These are phyloP conservation scores for Zaprionus lineosus DNA, from an alignment of 2,888 invertebrate genomes.

Conservation along the genomic window DNA sequence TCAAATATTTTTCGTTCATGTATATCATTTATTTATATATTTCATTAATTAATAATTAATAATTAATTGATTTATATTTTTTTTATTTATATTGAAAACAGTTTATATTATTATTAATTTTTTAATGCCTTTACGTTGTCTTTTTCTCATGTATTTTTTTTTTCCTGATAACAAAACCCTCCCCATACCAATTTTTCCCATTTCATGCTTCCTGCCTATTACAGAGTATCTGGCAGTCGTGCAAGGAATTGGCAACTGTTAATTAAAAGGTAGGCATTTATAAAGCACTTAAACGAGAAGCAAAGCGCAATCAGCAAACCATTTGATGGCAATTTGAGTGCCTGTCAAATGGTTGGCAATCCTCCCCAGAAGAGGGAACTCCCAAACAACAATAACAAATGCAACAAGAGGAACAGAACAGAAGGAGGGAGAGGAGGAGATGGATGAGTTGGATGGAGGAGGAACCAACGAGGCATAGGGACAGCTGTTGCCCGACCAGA, in stretches of 20 bases:
- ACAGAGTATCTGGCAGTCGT: conserved; percentile 20
- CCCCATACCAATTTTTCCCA: no score
- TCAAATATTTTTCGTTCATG: background rate
- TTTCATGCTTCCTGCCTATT: background rate
- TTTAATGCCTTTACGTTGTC: no score
- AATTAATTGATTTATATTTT: no score
- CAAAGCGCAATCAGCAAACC: conserved; percentile 52
- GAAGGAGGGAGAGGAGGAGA: background rate
- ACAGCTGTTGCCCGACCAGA: conserved; percentile 53
- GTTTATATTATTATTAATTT: no score
- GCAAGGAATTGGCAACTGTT: conserved; percentile 9
- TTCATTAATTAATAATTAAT: background rate
- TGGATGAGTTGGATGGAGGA: no score
- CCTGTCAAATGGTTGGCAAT: conserved; percentile 49
- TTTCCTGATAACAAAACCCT: no score
- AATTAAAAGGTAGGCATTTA: conserved; percentile 51
- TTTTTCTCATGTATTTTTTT: no score
- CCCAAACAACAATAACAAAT: no score
- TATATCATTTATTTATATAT: background rate
- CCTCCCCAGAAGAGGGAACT: conserved; percentile 19
- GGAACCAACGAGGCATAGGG: conserved; percentile 13
- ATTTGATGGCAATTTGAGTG: conserved; percentile 71
- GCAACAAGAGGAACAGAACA: conserved; percentile 1
- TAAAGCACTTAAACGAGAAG: conserved; percentile 25
- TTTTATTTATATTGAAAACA: no score